Conservation (phyloP, 2,888 invertebrate species). For the Leptarthrus brevirostris region DNA sequence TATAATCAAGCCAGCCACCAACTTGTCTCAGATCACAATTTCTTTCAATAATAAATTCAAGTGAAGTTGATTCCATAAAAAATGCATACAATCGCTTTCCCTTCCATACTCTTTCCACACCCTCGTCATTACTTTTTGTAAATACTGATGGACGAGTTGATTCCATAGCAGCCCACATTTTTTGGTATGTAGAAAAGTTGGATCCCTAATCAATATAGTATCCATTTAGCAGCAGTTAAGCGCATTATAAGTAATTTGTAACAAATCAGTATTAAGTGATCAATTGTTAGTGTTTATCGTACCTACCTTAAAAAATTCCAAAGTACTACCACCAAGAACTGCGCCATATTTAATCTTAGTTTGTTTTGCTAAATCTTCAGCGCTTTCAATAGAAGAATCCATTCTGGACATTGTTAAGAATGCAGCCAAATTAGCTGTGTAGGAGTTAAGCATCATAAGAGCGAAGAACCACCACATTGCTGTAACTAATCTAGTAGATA, state of each 20-base stretch:
- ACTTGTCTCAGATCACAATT: conserved; percentile 88
- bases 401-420: conserved; percentile 91
- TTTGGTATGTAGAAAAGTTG: conserved; percentile 87
- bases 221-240: conserved; percentile 54
- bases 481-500: conserved; percentile 88
- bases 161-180: conserved; percentile 95
- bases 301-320: conserved; percentile 86
- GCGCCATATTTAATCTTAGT: conserved; percentile 97
- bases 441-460: conserved; percentile 90
- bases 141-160: conserved; percentile 86
- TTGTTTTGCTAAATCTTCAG: conserved; percentile 92
- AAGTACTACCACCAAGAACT: conserved; percentile 89
- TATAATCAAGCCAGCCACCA: conserved; percentile 85
- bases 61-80: conserved; percentile 94
- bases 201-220: conserved; percentile 74
- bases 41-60: conserved; percentile 90
- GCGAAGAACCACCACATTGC: conserved; percentile 96
- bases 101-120: conserved; percentile 84
- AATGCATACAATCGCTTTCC: conserved; percentile 89
- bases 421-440: conserved; percentile 94
- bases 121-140: conserved; percentile 84
- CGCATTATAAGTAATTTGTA: not conserved
- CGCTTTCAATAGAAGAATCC: conserved; percentile 88
- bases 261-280: no score
- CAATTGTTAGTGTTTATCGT: no score